Conservation (phyloP, 2,888 invertebrate genomes). For the Oithona nana region DNA sequence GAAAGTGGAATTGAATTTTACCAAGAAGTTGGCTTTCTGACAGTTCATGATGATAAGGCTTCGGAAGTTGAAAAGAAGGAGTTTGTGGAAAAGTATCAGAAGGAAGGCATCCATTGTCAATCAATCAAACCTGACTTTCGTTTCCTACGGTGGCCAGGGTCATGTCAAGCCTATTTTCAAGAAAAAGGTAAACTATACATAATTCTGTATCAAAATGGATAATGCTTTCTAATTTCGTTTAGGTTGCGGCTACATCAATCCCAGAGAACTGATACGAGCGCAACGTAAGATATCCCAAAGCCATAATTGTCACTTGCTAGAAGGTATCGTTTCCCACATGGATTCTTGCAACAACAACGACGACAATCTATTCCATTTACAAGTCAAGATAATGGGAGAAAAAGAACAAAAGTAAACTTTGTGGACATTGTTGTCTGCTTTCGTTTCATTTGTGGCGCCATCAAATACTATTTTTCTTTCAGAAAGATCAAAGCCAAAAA, state of each 20-base stretch:
- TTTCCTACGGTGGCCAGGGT: neutral
- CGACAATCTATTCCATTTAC: neutral
- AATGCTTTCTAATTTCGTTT: too few species aligned
- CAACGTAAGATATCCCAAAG: neutral
- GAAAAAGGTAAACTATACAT: too few species aligned
- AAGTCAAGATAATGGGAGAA: neutral
- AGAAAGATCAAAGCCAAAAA: neutral
- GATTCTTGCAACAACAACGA: neutral
- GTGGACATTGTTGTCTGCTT: too few species aligned
- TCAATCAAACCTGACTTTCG: neutral
- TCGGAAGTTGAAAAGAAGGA: neutral
- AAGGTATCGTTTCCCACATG: neutral
- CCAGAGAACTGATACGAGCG: neutral
- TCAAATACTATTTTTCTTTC: too few species aligned
- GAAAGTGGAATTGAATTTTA: neutral
- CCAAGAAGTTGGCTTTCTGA: neutral
- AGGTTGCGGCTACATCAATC: neutral
- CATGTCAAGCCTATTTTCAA: neutral
- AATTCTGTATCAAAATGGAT: too few species aligned
- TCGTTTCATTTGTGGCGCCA: too few species aligned
- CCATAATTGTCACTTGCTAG: neutral
- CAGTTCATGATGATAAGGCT: neutral
- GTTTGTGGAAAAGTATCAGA: neutral
- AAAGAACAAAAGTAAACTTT: neutral
- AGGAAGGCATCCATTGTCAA: neutral